Base-by-base conservation (phyloP, 2,888 invertebrate species). In the Andrena flavipes region DNA sequence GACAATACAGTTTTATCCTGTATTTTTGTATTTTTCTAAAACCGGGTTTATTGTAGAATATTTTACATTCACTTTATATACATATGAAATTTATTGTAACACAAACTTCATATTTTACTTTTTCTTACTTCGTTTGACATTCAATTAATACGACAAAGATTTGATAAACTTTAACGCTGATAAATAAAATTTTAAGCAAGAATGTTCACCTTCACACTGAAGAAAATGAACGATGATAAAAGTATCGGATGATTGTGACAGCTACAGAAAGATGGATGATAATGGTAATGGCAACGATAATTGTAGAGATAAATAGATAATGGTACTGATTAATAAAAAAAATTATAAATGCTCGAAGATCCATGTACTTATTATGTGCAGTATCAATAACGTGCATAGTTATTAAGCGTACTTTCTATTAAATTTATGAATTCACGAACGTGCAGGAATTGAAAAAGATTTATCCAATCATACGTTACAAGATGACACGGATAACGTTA, bases 281-380 rank as follows among this genome's bases (percentile, higher is more conserved):
- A 29, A 59, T 30, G 59, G 20, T 59, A 29, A 59, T 59, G 59
- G 6, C 29, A 30, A 6, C 29, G 59, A 59, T 59, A 59, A 59
- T 59, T 26, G 10, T 30, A 13, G 16, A 5, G 29, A 59, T 10
- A 29, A 29, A 29, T 29, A 59, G 29, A 29, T 56, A 56, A 56
- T 59, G 59, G 59, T 10, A 59, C 16, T 59, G 59, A 59, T 59
- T 29, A 59, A 59, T 29, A 59, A 29, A 59, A 59, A 59, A 59
- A 29, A 13, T 29, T 59, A 29, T 13, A 59, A 59, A 2, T 59
- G 16, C 29, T 59, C 30, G 5, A 13, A 20, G 20, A 20, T 56
- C 10, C 54, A 56, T 23, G 8, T 10, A 56, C 26, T 23, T 56
- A 56, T 56, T 59, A 59, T 6, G 13, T 6, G 20, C 16, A 29